Evolutionary conservation across 2,888 invertebrate species (phyloP).

Genomic region (Microplitis deprimator): DNA sequence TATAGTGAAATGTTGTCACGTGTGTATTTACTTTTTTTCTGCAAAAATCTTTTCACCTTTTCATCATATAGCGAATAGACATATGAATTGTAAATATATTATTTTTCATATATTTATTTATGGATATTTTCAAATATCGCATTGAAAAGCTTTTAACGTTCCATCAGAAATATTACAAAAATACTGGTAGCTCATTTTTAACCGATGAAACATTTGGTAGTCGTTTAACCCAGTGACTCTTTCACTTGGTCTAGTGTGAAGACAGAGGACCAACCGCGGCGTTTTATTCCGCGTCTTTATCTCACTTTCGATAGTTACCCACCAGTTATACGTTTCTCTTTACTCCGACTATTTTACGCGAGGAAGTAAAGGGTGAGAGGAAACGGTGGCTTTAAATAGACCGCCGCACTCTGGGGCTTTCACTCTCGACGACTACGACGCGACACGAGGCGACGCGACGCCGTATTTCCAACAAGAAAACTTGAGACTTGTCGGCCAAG

Average conservation of each 20-base stretch:
- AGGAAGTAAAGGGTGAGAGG: slow-evolving; percentile 54
- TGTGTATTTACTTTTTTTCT: too few relatives aligned
- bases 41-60: too few relatives aligned
- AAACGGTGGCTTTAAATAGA: slow-evolving; percentile 64
- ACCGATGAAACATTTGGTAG: slow-evolving; percentile 44
- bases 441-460: slow-evolving; percentile 54
- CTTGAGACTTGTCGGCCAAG: slow-evolving; percentile 68
- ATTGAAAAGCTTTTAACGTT: slow-evolving; percentile 50
- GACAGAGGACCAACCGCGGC: background rate
- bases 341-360: slow-evolving; percentile 44
- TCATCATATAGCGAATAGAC: too few relatives aligned
- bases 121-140: slow-evolving; percentile 27
- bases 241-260: slow-evolving; percentile 33
- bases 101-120: background rate
- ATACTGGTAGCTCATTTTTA: slow-evolving; percentile 2
- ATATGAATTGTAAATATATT: too few relatives aligned
- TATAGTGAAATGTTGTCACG: too few relatives aligned
- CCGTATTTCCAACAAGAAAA: slow-evolving; percentile 63
- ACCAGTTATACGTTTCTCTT: background rate
- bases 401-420: slow-evolving; percentile 63
- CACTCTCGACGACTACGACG: slow-evolving; percentile 62
- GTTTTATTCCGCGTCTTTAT: background rate
- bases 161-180: slow-evolving; percentile 32
- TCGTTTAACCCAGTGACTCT: slow-evolving; percentile 64
- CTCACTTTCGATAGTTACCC: background rate